Evolutionary conservation across 1,140 invertebrate genomes (phyloP), one percentile per base, ranked within the genome.

Genomic region (Leptoteleia sp.): DNA sequence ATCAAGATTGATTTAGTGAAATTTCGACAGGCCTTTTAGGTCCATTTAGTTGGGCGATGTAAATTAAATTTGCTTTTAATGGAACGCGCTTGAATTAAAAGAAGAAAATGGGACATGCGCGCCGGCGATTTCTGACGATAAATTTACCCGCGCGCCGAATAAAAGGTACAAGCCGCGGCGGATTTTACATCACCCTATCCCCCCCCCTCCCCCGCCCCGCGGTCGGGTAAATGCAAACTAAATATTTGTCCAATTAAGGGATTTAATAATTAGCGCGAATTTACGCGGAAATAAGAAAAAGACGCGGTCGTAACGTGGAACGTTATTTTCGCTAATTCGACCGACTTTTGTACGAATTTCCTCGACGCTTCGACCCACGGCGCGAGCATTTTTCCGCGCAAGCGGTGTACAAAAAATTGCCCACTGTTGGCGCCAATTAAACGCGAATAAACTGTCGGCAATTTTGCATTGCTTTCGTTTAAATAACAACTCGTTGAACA

Each of bases 11-110:
- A n/a, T n/a, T n/a, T n/a, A n/a, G 38, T 54, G 47, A 67, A 67
- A 67, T 67, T 35, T 9, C 9, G 48, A 67, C 50, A 35, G 15
- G 11, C 40, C 43, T 68, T 57, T 68, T 48, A 68, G 42, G 42
- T 47, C 42, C 50, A 68, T 55, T 68, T 68, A 48, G 52, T 68
- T 48, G n/a, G 37, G 33, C 33, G 29, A 68, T 68, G 62, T 57
- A 70, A 70, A 59, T 70, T 48, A 59, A 70, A 70, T 70, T 59
- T 68, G 64, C 57, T 68, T 67, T 68, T 57, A 68, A 68, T 68
- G 42, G 64, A 68, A 35, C 15, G 40, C 43, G 9, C 31, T 25
- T 48, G 38, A 54, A 65, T 54, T 43, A 33, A 48, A 52, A 52
- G 33, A 64, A 50, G 47, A 42, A 52, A 64, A 40, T 64, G 15